A percentile compares a stretch with the other conserved stretches of the same genome.
phyloP scores from a whole-genome alignment of 2,888 invertebrate genomes.

The Cabera pusaria region DNA sequence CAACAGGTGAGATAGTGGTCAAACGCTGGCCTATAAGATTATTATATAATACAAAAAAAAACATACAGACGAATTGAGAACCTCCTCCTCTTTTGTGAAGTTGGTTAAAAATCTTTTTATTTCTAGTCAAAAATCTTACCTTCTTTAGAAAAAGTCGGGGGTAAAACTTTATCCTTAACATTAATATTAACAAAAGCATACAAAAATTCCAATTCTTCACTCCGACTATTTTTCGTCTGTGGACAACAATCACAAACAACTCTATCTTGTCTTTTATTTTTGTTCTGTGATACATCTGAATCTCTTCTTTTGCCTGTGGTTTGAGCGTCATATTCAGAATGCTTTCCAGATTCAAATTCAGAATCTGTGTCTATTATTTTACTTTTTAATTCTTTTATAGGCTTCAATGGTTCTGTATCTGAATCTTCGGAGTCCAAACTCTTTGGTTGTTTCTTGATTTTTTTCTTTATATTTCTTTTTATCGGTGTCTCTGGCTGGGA shows the following conservation, averaged over 20 bases:
- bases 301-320: not conserved
- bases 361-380: conserved; percentile 2
- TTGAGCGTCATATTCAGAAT: conserved; percentile 8
- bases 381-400: no score
- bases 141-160: conserved; percentile 67
- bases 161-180: conserved; percentile 66
- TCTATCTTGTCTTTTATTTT: conserved; percentile 22
- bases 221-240: conserved; percentile 29
- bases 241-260: conserved; percentile 51
- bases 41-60: no score
- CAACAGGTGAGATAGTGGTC: no score
- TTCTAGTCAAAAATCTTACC: no score
- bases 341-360: conserved; percentile 13
- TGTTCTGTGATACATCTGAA: conserved; percentile 3
- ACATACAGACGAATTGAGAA: no score
- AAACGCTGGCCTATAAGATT: no score
- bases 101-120: no score
- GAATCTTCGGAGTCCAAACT: conserved; percentile 11
- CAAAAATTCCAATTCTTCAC: conserved; percentile 57
- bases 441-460: conserved; percentile 22
- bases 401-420: conserved; percentile 15
- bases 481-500: conserved; percentile 30
- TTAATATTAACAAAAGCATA: conserved; percentile 69
- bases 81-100: no score
- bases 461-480: conserved; percentile 19